Conservation (phyloP, 35 echinoderm and acorn worm species). For the Eucidaris tribuloides region DNA sequence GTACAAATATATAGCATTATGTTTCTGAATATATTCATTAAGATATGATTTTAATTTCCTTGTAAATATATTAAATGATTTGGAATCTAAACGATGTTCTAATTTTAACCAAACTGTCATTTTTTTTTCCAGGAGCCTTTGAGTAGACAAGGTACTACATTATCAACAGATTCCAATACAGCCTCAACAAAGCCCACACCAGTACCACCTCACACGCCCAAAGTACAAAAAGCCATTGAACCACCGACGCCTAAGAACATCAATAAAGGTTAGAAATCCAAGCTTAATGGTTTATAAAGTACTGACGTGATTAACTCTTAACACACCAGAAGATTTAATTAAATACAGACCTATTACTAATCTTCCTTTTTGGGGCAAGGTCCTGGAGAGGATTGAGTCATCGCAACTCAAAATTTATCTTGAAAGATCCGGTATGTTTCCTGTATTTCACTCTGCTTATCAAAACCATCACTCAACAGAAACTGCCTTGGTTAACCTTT, state of each 20-base stretch:
- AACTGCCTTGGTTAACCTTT: too few relatives aligned
- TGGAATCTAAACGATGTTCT: too few relatives aligned
- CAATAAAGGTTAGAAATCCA: neutral
- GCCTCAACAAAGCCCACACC: conserved; percentile 46
- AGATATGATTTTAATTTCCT: neutral
- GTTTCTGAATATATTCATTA: neutral
- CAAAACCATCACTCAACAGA: too few relatives aligned
- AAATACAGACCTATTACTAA: neutral
- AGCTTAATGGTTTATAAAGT: too few relatives aligned
- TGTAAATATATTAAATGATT: neutral
- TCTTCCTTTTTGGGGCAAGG: neutral
- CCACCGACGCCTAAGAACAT: conserved; percentile 22
- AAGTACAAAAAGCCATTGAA: conserved; percentile 39
- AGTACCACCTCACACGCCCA: too few relatives aligned
- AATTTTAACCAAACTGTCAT: too few relatives aligned
- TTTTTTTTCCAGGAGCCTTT: conserved; percentile 22
- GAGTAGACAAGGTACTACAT: conserved; percentile 60
- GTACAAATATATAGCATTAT: neutral
- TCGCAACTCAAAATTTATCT: neutral
- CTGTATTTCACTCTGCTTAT: neutral
- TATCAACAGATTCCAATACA: conserved; percentile 16
- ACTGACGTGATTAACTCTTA: too few relatives aligned
- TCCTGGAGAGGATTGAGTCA: neutral
- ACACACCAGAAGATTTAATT: neutral
- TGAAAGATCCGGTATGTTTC: too few relatives aligned